Base-by-base conservation (phyloP, 1,140 invertebrate genomes). In the Aleiodes sp. region DNA sequence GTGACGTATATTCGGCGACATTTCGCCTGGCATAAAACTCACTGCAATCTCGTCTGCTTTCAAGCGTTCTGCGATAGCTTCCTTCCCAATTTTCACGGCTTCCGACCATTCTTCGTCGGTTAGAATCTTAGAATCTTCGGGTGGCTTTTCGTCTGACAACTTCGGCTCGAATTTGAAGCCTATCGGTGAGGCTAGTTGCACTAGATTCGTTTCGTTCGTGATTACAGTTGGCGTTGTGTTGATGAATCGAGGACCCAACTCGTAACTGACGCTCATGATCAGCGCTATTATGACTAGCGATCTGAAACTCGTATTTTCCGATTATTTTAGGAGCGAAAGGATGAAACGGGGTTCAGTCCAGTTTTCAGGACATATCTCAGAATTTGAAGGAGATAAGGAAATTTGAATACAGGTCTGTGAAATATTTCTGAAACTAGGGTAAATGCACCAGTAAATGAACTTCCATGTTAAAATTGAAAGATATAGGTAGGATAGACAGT, bases 1-100 rank as follows among this genome's bases (percentile, higher is more conserved):
- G 63, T 93, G 92, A 31, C 90, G 87, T 35, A 87, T 89, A 14
- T 91, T 89, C 0, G 92, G 91, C 4, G 89, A 90, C 39, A 90
- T 85, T 0, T 83, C 77, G 0, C 85, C 84, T 33, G 90, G 75
- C n/a, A 78, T 76, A 0, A 77, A 78, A 0, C 87, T 80, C 16
- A 76, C 79, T 0, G 87, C 80, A 0, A 72, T 72, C 2, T 81
- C 84, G 75, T 93, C 91, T 1, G 89, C 84, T 28, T 83, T 78
- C 33, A 86, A 81, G 8, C 89, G 84, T 10, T 87, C 80, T 1
- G 82, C 76, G 10, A 93, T 82, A 0, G 89, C 91, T 24, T 84
- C 83, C 1, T 88, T 72, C 2, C 91, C 92, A 6, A 82, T 84
- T 2, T 79, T 63, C 3, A 90, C 78, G 0, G 89, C 90, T 0